Percentiles rank a stretch among this genome's conserved stretches.
Conservation (phyloP, 1,140 invertebrate species). For the Papilio polyxenes region DNA sequence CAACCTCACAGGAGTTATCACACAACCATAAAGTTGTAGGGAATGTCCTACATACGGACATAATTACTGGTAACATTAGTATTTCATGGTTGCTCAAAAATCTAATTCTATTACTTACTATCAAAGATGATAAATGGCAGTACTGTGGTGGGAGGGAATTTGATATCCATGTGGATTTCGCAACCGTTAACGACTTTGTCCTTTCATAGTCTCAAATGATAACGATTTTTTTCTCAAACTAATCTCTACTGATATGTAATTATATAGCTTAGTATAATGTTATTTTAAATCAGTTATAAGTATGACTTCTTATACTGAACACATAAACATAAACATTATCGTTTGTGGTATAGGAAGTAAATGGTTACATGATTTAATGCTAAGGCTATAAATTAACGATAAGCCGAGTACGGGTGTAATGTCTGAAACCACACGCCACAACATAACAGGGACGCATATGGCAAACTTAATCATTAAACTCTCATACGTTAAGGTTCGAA, state of each 20-base stretch:
- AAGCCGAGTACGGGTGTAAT: conserved; percentile 14
- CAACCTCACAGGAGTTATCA: conserved; percentile 36
- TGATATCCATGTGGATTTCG: no score
- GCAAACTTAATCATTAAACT: neutral
- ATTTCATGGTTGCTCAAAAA: neutral
- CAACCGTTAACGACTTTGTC: no score
- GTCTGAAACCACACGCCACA: conserved; percentile 10
- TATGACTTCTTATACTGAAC: neutral
- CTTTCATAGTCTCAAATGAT: neutral
- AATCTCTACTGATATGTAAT: neutral
- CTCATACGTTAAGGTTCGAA: neutral
- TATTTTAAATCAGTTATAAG: neutral
- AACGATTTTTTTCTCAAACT: neutral
- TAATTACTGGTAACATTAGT: conserved; percentile 27
- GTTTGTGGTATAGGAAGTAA: conserved; percentile 10
- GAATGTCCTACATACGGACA: conserved; percentile 3
- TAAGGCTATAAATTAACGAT: conserved; percentile 19
- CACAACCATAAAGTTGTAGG: conserved; percentile 25
- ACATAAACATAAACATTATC: neutral
- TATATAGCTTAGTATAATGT: neutral
- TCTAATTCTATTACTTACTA: neutral
- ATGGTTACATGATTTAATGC: conserved; percentile 16
- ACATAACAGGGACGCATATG: neutral
- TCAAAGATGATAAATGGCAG: neutral
- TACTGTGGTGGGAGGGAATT: neutral